A percentile compares a stretch with the other conserved stretches of the same genome.
These are phyloP conservation scores for Stegodyphus dumicola DNA, from an alignment of 1,140 invertebrate genomes.

Conservation along the genomic window DNA sequence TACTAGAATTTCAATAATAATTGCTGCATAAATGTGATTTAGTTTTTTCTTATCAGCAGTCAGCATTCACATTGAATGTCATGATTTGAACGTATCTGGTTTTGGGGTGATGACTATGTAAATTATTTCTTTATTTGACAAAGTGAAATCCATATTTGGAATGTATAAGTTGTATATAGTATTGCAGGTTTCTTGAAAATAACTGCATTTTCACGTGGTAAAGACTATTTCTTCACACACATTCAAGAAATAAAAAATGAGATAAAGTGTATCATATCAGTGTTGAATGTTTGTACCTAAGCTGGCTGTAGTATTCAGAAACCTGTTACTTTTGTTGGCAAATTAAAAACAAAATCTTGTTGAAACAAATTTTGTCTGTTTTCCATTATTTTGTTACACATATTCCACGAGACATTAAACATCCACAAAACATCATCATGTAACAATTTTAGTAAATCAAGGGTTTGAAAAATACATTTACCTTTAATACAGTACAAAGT, in stretches of 20 bases:
- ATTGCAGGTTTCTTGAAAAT: constrained; percentile 42
- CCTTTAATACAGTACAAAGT: too few relatives aligned
- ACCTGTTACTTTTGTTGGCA: constrained; percentile 62
- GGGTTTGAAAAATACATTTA: too few relatives aligned
- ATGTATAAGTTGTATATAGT: constrained; percentile 58
- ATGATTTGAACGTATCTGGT: constrained; percentile 16
- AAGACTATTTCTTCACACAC: constrained; percentile 27
- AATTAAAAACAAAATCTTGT: constrained; percentile 61
- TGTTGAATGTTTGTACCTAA: constrained; percentile 62
- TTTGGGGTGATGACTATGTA: constrained; percentile 36
- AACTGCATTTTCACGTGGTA: constrained; percentile 35
- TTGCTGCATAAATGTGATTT: constrained; percentile 35
- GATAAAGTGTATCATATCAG: constrained; percentile 60
- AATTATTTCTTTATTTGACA: constrained; percentile 50
- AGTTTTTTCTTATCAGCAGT: constrained; percentile 22
- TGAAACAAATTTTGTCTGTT: constrained; percentile 23
- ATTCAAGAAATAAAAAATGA: constrained; percentile 17
- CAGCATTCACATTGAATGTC: constrained; percentile 52
- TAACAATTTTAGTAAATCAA: too few relatives aligned
- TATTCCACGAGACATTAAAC: too few relatives aligned
- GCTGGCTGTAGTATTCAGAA: constrained; percentile 62
- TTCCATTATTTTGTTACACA: not conserved
- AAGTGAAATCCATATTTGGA: constrained; percentile 37
- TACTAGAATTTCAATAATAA: constrained; percentile 19
- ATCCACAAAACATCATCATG: too few relatives aligned